A percentile compares a stretch with the other conserved stretches of the same genome.
Evolutionary conservation across 2,797 vertebrate genomes (phyloP).

Genomic region (Psittacula echo): DNA sequence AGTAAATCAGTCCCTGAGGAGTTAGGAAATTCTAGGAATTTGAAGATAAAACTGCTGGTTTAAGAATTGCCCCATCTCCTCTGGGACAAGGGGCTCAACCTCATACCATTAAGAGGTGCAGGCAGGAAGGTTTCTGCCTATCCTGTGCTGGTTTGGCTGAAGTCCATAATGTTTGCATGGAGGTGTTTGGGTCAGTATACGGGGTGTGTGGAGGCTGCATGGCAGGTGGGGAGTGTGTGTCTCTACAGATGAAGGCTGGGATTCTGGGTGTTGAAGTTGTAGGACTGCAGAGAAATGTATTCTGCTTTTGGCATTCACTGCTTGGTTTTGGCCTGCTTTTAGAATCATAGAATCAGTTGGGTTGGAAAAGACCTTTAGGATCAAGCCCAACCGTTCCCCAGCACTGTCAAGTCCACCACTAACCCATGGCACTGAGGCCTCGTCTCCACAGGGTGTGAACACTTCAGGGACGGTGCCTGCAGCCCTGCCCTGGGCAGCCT

Average conservation of each 20-base stretch:
- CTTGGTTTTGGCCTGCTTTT: background rate
- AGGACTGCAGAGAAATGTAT: background rate
- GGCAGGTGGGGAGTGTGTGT: background rate
- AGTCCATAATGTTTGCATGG: background rate
- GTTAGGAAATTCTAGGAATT: background rate
- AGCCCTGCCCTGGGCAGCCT: too few relatives aligned
- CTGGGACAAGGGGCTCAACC: background rate
- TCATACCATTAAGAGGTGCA: background rate
- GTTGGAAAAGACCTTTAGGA: background rate
- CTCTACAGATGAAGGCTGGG: background rate
- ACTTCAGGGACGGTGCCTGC: background rate
- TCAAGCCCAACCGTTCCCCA: background rate
- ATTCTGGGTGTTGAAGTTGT: background rate
- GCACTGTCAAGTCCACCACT: background rate
- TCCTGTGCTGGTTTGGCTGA: background rate
- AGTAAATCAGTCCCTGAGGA: background rate
- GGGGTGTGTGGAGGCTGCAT: background rate
- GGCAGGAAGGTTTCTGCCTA: background rate
- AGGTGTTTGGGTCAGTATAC: background rate
- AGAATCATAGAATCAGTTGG: background rate
- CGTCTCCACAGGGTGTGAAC: fast-evolving
- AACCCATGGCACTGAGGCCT: background rate
- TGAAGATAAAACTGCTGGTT: background rate
- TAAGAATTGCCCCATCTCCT: background rate
- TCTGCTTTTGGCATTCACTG: background rate